phyloP scores from a whole-genome alignment of 2,113 vertebrate genomes.

The Grammomys dolichurus region DNA sequence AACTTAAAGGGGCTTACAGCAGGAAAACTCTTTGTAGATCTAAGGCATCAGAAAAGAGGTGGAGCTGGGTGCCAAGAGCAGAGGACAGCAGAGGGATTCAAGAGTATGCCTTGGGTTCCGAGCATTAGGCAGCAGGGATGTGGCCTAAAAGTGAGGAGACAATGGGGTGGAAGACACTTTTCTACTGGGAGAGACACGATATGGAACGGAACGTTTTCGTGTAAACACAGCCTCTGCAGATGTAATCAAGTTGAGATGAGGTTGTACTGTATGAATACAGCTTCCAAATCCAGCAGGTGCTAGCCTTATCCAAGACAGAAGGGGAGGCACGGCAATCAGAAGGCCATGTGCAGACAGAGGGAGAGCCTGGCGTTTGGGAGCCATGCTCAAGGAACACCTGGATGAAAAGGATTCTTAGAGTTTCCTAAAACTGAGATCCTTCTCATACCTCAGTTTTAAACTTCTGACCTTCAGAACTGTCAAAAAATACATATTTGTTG shows the following conservation, averaged over 20 bases:
- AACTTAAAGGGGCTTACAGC: not conserved
- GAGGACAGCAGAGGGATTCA: not conserved
- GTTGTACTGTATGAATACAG: not conserved
- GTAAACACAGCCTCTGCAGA: constrained; percentile 7
- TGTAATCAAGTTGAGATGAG: not conserved
- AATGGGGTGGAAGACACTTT: not conserved
- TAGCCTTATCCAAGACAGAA: not conserved
- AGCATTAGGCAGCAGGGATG: not conserved
- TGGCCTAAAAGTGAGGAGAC: not conserved
- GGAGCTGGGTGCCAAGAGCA: not conserved
- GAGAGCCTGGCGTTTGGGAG: not conserved
- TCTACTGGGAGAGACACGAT: not conserved
- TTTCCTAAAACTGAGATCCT: not conserved
- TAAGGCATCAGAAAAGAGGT: not conserved
- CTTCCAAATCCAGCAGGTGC: not conserved
- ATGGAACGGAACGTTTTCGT: not conserved
- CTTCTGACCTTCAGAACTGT: not conserved
- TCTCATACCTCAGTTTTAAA: not conserved
- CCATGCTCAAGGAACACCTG: not conserved
- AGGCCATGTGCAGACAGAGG: not conserved
- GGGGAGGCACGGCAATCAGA: not conserved
- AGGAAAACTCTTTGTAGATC: not conserved
- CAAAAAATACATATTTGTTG: not conserved
- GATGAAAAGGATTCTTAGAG: not conserved
- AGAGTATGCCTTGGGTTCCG: not conserved